Evolutionary conservation across 2,797 vertebrate genomes (phyloP), one percentile per base, ranked within the genome.

Genomic region (Chaetodon trifasciatus): DNA sequence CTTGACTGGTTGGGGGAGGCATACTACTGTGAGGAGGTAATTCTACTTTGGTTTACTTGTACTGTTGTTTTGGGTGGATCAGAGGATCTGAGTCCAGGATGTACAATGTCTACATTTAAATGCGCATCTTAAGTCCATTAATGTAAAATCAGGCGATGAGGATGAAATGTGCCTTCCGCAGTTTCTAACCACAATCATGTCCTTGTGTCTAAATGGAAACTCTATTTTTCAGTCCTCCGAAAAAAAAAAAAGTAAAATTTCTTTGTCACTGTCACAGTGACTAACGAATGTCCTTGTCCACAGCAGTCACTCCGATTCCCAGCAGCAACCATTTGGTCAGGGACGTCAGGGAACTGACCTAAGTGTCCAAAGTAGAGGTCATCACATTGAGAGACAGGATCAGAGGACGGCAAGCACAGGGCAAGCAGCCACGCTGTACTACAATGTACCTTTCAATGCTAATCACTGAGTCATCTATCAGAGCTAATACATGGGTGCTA

Each of bases 391-490:
- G 73, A 89, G 88, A 85, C 64, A 11, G 82, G 89, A 88, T 87
- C 85, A 86, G 88, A 88, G 81, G 84, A 90, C 37, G 55, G 72
- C 64, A 35, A 91, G 83, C 76, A 63, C 66, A 3, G 80, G 84
- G 65, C 84, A 71, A 85, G 81, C 83, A 61, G 80, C 72, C 63
- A 70, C 10, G 46, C 70, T 83, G 83, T 76, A 85, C 79, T 78
- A 91, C 91, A 88, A 90, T 82, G 90, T 90, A 93, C 92, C 92
- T 93, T 90, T 95, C 81, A 87, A 92, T 89, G 92, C 92, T 93
- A 91, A 92, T 94, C 94, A 94, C 91, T 67, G 84, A 93, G 82
- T 94, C 94, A 95, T 96, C 94, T 95, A 95, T 96, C 95, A 96
- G 95, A 88, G 93, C 93, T 95, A 95, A 96, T 95, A 95, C 91